Evolutionary conservation across 2,888 invertebrate species (phyloP).

Genomic region (Epinotia brunnichana): DNA sequence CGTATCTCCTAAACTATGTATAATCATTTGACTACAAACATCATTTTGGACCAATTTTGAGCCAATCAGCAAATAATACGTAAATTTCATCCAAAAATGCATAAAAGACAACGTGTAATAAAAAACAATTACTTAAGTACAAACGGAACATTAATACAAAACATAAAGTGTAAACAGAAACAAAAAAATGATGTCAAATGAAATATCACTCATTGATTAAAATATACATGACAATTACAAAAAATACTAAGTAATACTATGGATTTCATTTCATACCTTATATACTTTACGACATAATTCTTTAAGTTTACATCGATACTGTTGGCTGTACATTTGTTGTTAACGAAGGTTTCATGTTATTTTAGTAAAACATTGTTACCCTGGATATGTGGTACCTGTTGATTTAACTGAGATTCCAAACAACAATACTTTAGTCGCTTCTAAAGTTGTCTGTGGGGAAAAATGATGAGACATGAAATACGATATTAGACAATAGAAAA

Average conservation of each 20-base stretch:
- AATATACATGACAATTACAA: conserved; percentile 33
- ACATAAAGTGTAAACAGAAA: conserved; percentile 37
- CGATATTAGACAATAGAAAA: too few relatives aligned
- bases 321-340: conserved; percentile 12
- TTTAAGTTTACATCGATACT: conserved; percentile 2
- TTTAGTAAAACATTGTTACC: background rate
- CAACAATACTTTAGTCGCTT: background rate
- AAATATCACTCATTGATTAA: conserved; percentile 36
- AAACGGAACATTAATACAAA: conserved; percentile 47
- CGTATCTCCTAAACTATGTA: conserved; percentile 57
- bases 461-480: too few relatives aligned
- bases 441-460: too few relatives aligned
- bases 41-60: conserved; percentile 50
- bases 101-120: conserved; percentile 49
- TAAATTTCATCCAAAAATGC: conserved; percentile 40
- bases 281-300: conserved; percentile 11
- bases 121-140: conserved; percentile 47
- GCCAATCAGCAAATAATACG: conserved; percentile 47
- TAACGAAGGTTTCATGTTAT: background rate
- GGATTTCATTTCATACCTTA: conserved; percentile 33
- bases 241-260: conserved; percentile 43
- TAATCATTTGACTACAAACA: conserved; percentile 52
- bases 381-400: background rate
- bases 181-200: conserved; percentile 41
- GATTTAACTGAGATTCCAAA: conserved; percentile 13